Percentiles rank a stretch among this genome's conserved stretches.
Conservation (phyloP, 2,888 invertebrate genomes). For the Cetonia aurata region DNA sequence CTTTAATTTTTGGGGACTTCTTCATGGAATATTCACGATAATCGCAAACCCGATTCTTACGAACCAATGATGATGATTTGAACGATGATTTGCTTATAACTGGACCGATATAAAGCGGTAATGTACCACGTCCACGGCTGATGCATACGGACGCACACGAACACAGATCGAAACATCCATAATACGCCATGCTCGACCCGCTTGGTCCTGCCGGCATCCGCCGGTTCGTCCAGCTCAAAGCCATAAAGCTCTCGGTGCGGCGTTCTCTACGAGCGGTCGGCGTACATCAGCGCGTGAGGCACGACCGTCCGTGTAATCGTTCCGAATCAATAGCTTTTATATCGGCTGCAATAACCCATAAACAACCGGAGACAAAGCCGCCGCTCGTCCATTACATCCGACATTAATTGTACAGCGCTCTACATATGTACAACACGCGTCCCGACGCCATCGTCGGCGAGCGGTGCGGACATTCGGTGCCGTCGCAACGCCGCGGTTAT, state of each 20-base stretch:
- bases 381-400: constrained; percentile 64
- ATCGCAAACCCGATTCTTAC: no score
- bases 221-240: constrained; percentile 38
- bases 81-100: no score
- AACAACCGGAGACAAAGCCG: constrained; percentile 64
- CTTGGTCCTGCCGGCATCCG: not conserved
- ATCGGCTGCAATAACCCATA: constrained; percentile 65
- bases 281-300: constrained; percentile 52
- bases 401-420: constrained; percentile 65
- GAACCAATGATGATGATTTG: no score
- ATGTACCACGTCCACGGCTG: no score
- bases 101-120: no score
- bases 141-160: no score
- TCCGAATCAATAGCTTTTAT: constrained; percentile 64
- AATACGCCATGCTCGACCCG: constrained; percentile 15
- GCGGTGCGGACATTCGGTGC: constrained; percentile 25
- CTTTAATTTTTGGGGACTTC: no score
- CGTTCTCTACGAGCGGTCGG: constrained; percentile 37
- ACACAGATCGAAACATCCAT: not conserved
- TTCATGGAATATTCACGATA: no score
- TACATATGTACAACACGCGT: constrained; percentile 67
- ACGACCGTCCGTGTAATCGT: constrained; percentile 60
- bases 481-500: constrained; percentile 40
- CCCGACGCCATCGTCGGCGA: constrained; percentile 57
- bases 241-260: constrained; percentile 50